These are phyloP conservation scores for Sapajus apella DNA, from an alignment of 2,113 vertebrate species.

Conservation along the genomic window DNA sequence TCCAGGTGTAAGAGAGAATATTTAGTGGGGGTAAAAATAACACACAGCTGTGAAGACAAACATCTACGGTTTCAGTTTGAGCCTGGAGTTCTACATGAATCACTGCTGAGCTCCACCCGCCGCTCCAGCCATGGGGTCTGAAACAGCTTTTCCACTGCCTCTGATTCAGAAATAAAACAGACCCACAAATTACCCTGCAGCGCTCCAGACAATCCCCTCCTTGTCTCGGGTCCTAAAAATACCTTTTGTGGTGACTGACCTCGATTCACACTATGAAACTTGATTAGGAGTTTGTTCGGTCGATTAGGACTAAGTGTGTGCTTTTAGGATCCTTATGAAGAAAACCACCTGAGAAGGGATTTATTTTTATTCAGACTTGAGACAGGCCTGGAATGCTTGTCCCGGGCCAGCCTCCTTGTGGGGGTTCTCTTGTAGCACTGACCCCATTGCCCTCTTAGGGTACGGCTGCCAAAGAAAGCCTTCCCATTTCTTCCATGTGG, in stretches of 20 bases:
- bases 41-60: constrained; percentile 76
- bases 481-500: accelerated
- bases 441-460: neutral
- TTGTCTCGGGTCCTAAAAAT: constrained; percentile 79
- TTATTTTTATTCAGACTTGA: neutral
- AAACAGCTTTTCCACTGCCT: constrained; percentile 80
- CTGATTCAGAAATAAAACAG: constrained; percentile 83
- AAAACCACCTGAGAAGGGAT: neutral
- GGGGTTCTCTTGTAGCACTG: neutral
- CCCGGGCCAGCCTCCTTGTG: accelerated
- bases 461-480: neutral
- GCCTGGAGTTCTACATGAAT: constrained; percentile 71
- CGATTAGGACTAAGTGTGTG: neutral
- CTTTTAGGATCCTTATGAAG: neutral
- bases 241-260: constrained; percentile 45
- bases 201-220: constrained; percentile 70
- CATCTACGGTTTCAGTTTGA: constrained; percentile 59
- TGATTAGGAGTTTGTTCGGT: neutral
- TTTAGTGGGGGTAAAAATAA: constrained; percentile 80
- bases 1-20: constrained; percentile 78
- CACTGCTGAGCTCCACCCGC: constrained; percentile 68
- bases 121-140: constrained; percentile 54
- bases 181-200: constrained; percentile 69
- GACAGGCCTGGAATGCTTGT: too few species aligned
- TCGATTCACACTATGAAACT: neutral